Evolutionary conservation across 2,113 vertebrate species (phyloP).

Genomic region (Caloenas nicobarica): DNA sequence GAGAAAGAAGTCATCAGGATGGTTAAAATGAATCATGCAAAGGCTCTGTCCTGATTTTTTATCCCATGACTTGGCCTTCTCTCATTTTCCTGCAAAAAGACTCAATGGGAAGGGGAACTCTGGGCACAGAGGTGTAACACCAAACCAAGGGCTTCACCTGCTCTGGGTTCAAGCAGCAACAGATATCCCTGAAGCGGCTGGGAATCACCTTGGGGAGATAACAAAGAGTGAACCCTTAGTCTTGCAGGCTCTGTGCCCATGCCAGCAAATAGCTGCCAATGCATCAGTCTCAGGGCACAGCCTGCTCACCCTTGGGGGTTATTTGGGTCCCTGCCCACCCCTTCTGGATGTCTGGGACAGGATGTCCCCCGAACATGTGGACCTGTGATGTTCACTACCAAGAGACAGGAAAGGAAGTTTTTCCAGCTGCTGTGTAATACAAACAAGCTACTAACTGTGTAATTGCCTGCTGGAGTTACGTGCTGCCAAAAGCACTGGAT

Average conservation of each 20-base stretch:
- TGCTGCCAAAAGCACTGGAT: neutral
- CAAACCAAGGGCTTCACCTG: neutral
- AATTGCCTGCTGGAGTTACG: accelerated
- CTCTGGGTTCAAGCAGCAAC: neutral
- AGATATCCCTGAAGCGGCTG: neutral
- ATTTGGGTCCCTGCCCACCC: accelerated
- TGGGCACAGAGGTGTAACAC: neutral
- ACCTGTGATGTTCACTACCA: neutral
- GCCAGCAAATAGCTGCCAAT: accelerated
- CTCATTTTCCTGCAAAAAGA: neutral
- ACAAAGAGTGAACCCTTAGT: neutral
- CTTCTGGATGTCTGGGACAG: neutral
- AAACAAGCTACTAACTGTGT: neutral
- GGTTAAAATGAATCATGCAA: neutral
- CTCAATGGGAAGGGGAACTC: accelerated
- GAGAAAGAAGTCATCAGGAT: neutral
- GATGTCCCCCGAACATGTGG: accelerated
- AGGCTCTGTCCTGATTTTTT: neutral
- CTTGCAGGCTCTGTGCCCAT: neutral
- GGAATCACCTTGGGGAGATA: neutral
- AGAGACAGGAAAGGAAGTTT: neutral
- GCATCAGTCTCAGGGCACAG: neutral
- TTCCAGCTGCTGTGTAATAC: neutral
- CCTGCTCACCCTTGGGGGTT: neutral
- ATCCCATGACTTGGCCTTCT: neutral